Base-by-base conservation (phyloP, 2,888 invertebrate genomes). In the Gerosis bhagava region DNA sequence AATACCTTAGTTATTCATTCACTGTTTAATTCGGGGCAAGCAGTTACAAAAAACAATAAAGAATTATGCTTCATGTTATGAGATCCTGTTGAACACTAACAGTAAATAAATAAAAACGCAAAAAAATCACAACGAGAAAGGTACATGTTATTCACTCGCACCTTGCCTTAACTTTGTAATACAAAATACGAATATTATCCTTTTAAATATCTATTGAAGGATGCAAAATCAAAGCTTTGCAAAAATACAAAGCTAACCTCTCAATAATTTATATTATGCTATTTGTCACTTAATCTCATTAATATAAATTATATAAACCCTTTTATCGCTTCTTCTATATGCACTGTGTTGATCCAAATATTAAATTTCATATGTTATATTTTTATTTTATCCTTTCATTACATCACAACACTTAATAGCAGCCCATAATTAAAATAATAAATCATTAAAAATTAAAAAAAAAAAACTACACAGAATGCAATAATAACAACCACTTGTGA, bases 21-120 rank as follows among this genome's bases (percentile, higher is more conserved):
- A 69, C 66, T 61, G 67, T 78, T 74, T 83, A 82, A 71, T 83
- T 60, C 71, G 36, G 28, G 45, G 45, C 45, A 45, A 76, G 74
- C 67, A 77, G 71, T 67, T 71, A 66, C 72, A 67, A 69, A 76
- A 5, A 13, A 44, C 25, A 39, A 45, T 25, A 45, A 45, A 39
- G 32, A 45, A 45, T 39, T 39, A 45, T 31, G 31, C 37, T 45
- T 37, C 31, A 39, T 72, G 74, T 82, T 75, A 74, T 67, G 60
- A 65, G 63, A 62, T 63, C 61, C 59, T 56, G 48, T 49, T 53
- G 26, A 40, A 28, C 41, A 44, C 55, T 50, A 57, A 58, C 56
- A 62, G 59, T 62, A 60, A 61, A 63, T 63, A 63, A 65, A 68
- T 69, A 71, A 61, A 63, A 47, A 47, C 12, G 13, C 41, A 31